Conservation (phyloP, 2,797 vertebrate species). For the Telmatherina bonti region DNA sequence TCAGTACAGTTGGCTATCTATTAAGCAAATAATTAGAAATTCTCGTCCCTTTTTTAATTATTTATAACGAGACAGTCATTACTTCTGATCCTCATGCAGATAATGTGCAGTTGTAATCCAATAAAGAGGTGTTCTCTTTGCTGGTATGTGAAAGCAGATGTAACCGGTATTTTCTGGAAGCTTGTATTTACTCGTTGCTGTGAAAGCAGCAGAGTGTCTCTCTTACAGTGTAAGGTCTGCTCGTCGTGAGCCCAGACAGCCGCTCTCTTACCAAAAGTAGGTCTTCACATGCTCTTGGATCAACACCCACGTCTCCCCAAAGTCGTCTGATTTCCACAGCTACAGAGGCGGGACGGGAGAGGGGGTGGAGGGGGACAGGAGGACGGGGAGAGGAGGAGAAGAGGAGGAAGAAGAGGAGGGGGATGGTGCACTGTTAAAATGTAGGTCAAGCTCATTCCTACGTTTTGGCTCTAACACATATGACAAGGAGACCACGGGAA, state of each 20-base stretch:
- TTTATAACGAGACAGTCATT: background rate
- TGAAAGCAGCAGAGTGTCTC: constrained; percentile 12
- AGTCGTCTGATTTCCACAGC: constrained; percentile 99
- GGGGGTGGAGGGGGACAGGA: constrained; percentile 7
- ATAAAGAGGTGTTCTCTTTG: no score
- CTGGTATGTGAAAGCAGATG: background rate
- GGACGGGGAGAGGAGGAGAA: background rate
- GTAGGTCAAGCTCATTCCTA: constrained; percentile 74
- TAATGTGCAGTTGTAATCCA: background rate
- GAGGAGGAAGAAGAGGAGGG: constrained; percentile 12
- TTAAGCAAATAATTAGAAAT: background rate
- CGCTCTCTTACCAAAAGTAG: constrained; percentile 92
- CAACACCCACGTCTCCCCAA: constrained; percentile 97
- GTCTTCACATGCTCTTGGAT: constrained; percentile 98
- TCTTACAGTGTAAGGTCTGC: background rate
- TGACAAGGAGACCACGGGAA: constrained; percentile 45
- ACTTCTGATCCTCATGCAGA: background rate
- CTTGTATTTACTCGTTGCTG: background rate
- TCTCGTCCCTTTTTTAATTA: background rate
- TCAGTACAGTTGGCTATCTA: background rate
- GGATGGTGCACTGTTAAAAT: constrained; percentile 65
- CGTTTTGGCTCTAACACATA: constrained; percentile 51
- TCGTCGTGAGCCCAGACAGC: constrained; percentile 7
- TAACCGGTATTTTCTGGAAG: background rate
- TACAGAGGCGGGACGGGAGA: constrained; percentile 63